Percentiles rank a stretch among this genome's conserved stretches.
Evolutionary conservation across 2,888 invertebrate species (phyloP).

Genomic region (Stictocephala bisonia): DNA sequence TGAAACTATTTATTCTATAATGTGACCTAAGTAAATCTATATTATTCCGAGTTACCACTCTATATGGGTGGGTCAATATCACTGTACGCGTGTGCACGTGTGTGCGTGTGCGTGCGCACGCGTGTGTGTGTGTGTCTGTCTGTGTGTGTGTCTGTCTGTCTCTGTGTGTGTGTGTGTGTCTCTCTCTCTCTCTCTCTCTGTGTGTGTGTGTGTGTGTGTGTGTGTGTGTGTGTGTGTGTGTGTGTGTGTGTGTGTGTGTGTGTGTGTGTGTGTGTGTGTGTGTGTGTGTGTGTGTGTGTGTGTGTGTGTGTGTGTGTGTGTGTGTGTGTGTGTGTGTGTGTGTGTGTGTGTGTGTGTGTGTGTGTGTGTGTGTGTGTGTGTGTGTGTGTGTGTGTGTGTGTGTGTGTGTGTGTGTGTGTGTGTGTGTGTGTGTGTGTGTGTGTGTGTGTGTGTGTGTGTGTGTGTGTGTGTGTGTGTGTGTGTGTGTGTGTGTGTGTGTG

Average conservation of each 20-base stretch:
- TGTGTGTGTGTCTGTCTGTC: slow-evolving; percentile 30
- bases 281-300: slow-evolving; percentile 39
- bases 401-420: slow-evolving; percentile 33
- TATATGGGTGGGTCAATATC: no score
- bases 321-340: slow-evolving; percentile 39
- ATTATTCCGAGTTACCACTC: no score
- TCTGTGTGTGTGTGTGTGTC: slow-evolving; percentile 36
- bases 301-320: slow-evolving; percentile 39
- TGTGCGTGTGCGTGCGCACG: no score
- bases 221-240: slow-evolving; percentile 39
- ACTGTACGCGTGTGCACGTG: no score
- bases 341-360: slow-evolving; percentile 39
- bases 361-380: slow-evolving; percentile 39
- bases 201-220: slow-evolving; percentile 39
- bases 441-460: slow-evolving; percentile 33
- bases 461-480: slow-evolving; percentile 33
- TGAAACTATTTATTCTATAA: no score
- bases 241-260: slow-evolving; percentile 39
- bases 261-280: slow-evolving; percentile 39
- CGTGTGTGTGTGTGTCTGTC: slow-evolving; percentile 5
- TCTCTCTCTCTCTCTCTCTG: slow-evolving; percentile 21
- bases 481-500: slow-evolving; percentile 33
- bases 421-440: slow-evolving; percentile 33
- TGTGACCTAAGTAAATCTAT: no score
- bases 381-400: slow-evolving; percentile 36